Conservation (phyloP, 2,797 vertebrate species). For the Phoebastria nigripes region DNA sequence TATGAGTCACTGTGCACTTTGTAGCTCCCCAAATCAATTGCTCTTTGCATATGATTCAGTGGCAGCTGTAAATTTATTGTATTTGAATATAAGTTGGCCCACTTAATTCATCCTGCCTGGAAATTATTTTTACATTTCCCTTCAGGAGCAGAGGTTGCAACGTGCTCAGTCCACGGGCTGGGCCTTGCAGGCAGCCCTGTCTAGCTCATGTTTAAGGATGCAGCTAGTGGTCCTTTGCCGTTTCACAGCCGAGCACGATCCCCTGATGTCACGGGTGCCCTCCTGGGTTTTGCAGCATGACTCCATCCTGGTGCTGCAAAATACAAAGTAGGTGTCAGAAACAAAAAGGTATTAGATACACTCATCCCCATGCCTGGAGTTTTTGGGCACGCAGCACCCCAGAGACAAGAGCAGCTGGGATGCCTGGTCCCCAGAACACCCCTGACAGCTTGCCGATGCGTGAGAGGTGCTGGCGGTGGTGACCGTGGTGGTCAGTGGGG, state of each 20-base stretch:
- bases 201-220: no score
- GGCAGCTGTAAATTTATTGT: conserved; percentile 3
- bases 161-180: no score
- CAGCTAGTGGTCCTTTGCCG: no score
- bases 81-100: neutral
- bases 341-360: neutral
- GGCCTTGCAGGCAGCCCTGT: no score
- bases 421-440: neutral
- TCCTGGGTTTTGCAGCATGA: neutral
- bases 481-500: neutral
- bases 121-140: no score
- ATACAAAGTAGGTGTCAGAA: neutral
- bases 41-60: neutral
- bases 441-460: neutral
- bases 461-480: neutral
- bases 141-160: no score
- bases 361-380: neutral
- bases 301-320: neutral
- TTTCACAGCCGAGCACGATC: no score
- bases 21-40: neutral
- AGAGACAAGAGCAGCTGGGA: neutral
- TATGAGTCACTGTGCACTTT: neutral
- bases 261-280: no score
- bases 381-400: neutral
- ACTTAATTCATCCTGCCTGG: neutral